A percentile compares a stretch with the other conserved stretches of the same genome.
phyloP scores from a whole-genome alignment of 2,888 invertebrate species.

The Troglohyphantes excavatus region DNA sequence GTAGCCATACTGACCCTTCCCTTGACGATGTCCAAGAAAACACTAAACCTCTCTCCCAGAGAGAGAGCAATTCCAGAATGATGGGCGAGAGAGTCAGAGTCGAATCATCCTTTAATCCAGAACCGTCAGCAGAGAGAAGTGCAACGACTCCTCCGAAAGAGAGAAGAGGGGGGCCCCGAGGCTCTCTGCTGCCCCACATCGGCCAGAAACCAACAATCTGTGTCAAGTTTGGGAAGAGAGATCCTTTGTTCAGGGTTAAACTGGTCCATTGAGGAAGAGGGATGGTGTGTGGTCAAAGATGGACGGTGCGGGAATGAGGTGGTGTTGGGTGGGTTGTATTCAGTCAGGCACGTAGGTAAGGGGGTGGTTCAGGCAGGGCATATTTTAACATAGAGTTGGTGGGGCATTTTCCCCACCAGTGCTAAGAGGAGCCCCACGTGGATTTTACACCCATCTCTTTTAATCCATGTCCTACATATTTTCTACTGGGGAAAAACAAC shows the following conservation, averaged over 20 bases:
- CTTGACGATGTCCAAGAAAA: background rate
- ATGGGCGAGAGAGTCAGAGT: background rate
- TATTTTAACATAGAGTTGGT: no score
- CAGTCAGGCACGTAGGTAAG: no score
- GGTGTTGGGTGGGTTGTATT: no score
- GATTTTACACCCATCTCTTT: no score
- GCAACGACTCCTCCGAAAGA: constrained; percentile 52
- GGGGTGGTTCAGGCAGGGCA: no score
- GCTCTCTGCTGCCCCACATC: constrained; percentile 38
- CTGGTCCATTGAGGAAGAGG: constrained; percentile 30
- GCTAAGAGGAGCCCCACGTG: no score
- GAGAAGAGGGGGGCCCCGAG: background rate
- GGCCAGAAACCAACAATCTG: constrained; percentile 38
- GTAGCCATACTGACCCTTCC: constrained; percentile 11
- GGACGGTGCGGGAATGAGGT: background rate
- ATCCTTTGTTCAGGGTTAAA: background rate
- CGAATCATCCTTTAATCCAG: constrained; percentile 64
- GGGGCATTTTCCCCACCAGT: no score
- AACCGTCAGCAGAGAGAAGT: constrained; percentile 50
- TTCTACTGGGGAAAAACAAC: no score
- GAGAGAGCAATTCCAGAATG: background rate
- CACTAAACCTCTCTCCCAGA: constrained; percentile 7
- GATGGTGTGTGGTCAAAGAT: background rate
- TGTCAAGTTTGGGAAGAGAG: constrained; percentile 66
- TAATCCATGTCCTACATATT: no score